These are phyloP conservation scores for Melanchra persicariae DNA, from an alignment of 2,888 invertebrate species.

Conservation along the genomic window DNA sequence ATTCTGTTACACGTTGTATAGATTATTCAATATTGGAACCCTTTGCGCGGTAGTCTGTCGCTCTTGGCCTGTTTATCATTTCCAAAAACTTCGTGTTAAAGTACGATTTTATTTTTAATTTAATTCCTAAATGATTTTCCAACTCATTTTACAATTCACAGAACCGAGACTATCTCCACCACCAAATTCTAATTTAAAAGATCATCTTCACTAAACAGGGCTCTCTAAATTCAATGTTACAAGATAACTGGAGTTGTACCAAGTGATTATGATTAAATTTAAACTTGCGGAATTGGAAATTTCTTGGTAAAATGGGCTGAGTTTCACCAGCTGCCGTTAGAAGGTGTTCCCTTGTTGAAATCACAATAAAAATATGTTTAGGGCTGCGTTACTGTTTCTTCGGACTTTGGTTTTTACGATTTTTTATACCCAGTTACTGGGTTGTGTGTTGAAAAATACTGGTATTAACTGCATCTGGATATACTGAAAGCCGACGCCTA, in stretches of 20 bases:
- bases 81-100: neutral
- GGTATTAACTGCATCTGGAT: neutral
- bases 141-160: neutral
- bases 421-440: no score
- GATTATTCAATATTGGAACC: no score
- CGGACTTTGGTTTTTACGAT: neutral
- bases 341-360: conserved; percentile 59
- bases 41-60: neutral
- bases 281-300: conserved; percentile 63
- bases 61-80: neutral
- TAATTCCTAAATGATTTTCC: neutral
- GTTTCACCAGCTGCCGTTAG: conserved; percentile 54
- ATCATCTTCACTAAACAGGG: conserved; percentile 49
- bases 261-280: conserved; percentile 69
- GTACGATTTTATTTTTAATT: neutral
- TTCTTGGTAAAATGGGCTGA: conserved; percentile 58
- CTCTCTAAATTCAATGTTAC: conserved; percentile 60
- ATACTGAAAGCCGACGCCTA: neutral
- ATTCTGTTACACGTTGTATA: no score
- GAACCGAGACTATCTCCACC: neutral
- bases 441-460: no score
- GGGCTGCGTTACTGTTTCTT: conserved; percentile 5
- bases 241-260: conserved; percentile 41
- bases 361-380: conserved; percentile 62
- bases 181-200: conserved; percentile 31